Base-by-base conservation (phyloP, 2,888 invertebrate genomes). In the Phymatocera aterrima region DNA sequence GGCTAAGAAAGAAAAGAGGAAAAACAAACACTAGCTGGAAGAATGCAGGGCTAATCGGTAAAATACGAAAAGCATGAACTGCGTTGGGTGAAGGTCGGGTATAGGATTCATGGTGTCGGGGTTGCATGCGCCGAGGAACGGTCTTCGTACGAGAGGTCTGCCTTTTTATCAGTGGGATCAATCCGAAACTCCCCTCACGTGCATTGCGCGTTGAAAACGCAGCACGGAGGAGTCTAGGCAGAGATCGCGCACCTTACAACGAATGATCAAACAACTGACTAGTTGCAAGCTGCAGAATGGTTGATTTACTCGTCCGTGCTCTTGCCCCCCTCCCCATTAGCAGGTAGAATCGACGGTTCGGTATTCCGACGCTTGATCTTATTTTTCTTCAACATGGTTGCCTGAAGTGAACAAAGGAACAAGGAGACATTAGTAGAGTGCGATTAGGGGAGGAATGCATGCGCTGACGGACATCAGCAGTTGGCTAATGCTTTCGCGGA, bases 311-410 rank as follows among this genome's bases (percentile, higher is more conserved):
- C 93, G 89, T 93, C 92, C 87, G 92, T 92, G 91, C 92, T 93
- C 92, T 93, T 93, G 92, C 93, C 93, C 92, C 94, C 94, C 93
- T 94, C 93, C 91, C 93, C 94, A 91, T 94, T 93, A 91, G 94
- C 93, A 88, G 94, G 93, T 89, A 93, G 92, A 92, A 95, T 95
- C 92, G 94, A 94, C 89, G 95, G 95, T 92, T 96, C 96, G 87
- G 96, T 96, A 91, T 97, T 96, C 88, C 97, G 96, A 91, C 98
- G 95, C 93, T 97, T 98, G 94, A 98, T 98, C 95, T 99, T 99
- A 93, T 96, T 96, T 96, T 99, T 99, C 96, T 99, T 99, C 95
- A 99, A 94, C 99, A 99, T 99, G 93, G 99, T 99, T 91, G 99
- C 99, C 99, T 99, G 94, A 88, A 88, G 89, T 88, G 88, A 90